Evolutionary conservation across 2,113 vertebrate genomes (phyloP), one percentile per base, ranked within the genome.

Genomic region (Salvator merianae): DNA sequence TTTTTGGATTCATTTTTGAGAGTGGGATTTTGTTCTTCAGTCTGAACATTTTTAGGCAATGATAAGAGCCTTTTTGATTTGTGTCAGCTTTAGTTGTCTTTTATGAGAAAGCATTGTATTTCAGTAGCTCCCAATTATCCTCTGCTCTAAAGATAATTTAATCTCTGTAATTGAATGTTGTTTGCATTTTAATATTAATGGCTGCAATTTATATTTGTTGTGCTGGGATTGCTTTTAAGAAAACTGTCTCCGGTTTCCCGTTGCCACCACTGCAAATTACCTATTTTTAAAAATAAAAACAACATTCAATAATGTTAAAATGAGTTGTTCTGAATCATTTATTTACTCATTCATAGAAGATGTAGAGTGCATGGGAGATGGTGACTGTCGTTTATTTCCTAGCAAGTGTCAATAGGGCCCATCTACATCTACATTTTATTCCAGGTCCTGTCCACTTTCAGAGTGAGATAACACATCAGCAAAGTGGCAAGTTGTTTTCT

Each of bases 171-270:
- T 47, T 47, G 65, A 47, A 28, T 79, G 34, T 28, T 63, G 30
- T 36, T 79, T 79, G 78, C n/a, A 53, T 69, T 80, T 80, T 69
- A 32, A 80, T 68, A 68, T 68, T 10, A 18, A 69, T 80, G 63
- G 50, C 38, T 50, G 28, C 68, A 40, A 43, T 80, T 22, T 80
- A 68, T 68, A 24, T 80, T 80, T 80, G 38, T 80, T 69, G 36
- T 80, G n/a, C n/a, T 69, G 43, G 30, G 53, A 69, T 34, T n/a
- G 65, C 30, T 68, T 7, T 79, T 69, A n/a, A 69, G 43, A 7
- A 68, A 80, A 26, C 9, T 69, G n/a, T 24, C 32, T 78, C 55
- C 4, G 55, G 55, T 59, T 16, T 59, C 55, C 55, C 16, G 16
- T 16, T 20, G 55, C 55, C 24, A 78, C 2, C 7, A 66, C 16